These are phyloP conservation scores for Todiramphus chloris DNA, from an alignment of 2,113 vertebrate species.

Conservation along the genomic window DNA sequence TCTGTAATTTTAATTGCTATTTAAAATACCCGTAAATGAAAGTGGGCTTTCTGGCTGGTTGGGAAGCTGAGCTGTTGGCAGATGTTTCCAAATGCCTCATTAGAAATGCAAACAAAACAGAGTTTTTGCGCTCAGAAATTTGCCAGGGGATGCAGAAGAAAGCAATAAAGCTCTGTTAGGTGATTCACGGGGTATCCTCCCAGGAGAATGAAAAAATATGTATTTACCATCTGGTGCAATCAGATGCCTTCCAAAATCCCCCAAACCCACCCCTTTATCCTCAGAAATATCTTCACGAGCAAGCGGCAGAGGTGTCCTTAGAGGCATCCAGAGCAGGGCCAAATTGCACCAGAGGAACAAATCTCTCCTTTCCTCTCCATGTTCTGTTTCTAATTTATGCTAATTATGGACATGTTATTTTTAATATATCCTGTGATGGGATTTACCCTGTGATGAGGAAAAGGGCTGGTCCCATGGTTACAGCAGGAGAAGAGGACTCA, in stretches of 20 bases:
- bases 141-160: conserved; percentile 45
- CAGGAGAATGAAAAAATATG: neutral
- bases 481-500: neutral
- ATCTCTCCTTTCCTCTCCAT: neutral
- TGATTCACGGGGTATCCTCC: conserved; percentile 26
- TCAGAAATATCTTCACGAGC: neutral
- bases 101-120: neutral
- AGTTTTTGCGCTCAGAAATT: neutral
- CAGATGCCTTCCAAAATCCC: neutral
- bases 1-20: neutral
- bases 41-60: neutral
- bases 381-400: neutral
- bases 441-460: neutral
- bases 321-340: neutral
- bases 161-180: conserved; percentile 37
- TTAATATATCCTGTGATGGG: neutral
- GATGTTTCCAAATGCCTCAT: conserved; percentile 13
- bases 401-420: neutral
- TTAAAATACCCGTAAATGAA: neutral
- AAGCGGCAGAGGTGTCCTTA: neutral
- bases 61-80: neutral
- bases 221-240: conserved; percentile 39
- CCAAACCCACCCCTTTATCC: neutral
- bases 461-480: neutral
- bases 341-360: neutral